Evolutionary conservation across 2,113 vertebrate genomes (phyloP), one percentile per base, ranked within the genome.

Genomic region (Apeltes quadracus): DNA sequence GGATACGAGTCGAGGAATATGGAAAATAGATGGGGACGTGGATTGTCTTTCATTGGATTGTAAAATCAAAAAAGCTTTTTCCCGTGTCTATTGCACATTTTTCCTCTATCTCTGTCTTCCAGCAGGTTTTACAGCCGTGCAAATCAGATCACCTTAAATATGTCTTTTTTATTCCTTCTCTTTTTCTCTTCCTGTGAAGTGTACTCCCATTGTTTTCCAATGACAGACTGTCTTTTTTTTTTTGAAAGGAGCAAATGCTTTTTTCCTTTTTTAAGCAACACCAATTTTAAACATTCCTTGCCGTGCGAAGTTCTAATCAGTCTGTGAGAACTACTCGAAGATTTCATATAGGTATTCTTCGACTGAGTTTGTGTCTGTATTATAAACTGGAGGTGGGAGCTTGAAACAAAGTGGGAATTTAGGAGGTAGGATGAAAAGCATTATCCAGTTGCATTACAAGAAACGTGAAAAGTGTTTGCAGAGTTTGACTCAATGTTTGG

Each of bases 111-210:
- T n/a, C n/a, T 51, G n/a, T 43, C 8, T 48, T 39, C 23, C 18
- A 61, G 36, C 3, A 57, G 8, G 25, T 39, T 68, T 69, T 55
- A 9, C 32, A 3, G 38, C 44, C 69, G 23, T 66, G 14, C 63
- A 46, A 38, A 46, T 51, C 67, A 23, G 34, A 62, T 50, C 57
- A 38, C 23, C 62, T 66, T 50, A 72, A 61, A 62, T 62, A 78
- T 66, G 18, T 34, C 3, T 22, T 11, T 62, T 13, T 36, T 53
- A 38, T 46, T 6, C 29, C 18, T 0, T 1, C 54, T 50, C 50
- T 39, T 61, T 36, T n/a, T 41, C 23, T 50, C 34, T 32, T 59
- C 27, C 4, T 34, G 32, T 51, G 22, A 54, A 25, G 50, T 46
- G 15, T 36, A 61, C 18, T 29, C 29, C 5, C 29, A 2, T 29